Evolutionary conservation across 2,888 invertebrate species (phyloP), one percentile per base, ranked within the genome.

Genomic region (Auanema freiburgensis): DNA sequence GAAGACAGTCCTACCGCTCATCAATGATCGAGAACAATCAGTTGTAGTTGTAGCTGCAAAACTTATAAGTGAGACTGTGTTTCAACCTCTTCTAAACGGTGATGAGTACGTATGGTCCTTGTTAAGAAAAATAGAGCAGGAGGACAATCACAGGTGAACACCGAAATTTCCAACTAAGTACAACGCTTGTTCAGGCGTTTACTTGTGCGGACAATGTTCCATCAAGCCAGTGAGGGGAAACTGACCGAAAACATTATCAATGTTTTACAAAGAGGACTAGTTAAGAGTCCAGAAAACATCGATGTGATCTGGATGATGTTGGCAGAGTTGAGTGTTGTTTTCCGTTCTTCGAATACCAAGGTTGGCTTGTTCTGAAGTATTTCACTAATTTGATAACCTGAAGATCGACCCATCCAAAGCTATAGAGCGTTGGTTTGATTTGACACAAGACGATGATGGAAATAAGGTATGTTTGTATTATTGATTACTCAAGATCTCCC

Each of bases 11-110:
- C 76, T 89, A 6, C 88, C 88, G 1, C 84, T 87, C 59, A 85
- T 88, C 54, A 86, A 87, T 67, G 89, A 89, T 76, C 81, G 87
- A 40, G 89, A 89, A 42, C 53, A 66, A 11, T 42, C 44, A 21
- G 75, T 72, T 0, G 64, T 72, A 41, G 57, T 64, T 46, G 18
- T 60, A 24, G 63, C 69, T 21, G 56, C 71, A 4, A 71, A 65
- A 53, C 60, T 73, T 8, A 62, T 24, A 11, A 21, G 42, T 25
- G 51, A 63, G 23, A 16, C 44, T 46, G 1, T 57, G 18, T 42
- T 62, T 4, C 5, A 5, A 12, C 62, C 62, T 2, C 44, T 25
- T 44, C 43, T 57, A 5, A 33, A 33, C 8, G 33, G 33, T 8
- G 33, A 33, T 8, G 33, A 33, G 33, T 8, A 5, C 33, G 33